Percentiles rank a stretch among this genome's conserved stretches.
phyloP scores from a whole-genome alignment of 2,888 invertebrate genomes.

The Halocaridina rubra region DNA sequence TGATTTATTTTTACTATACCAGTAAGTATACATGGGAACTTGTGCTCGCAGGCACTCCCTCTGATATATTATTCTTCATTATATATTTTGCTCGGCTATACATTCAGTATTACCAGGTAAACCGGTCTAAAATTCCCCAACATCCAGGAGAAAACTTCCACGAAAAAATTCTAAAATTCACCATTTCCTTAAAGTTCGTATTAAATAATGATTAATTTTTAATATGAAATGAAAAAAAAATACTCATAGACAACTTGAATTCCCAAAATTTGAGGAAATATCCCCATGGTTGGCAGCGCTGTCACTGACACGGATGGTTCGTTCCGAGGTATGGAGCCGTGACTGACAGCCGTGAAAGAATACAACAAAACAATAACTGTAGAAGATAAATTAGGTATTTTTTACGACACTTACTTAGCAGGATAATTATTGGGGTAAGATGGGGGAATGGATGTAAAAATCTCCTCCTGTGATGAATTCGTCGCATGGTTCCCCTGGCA shows the following conservation, averaged over 20 bases:
- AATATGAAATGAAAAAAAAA: no score
- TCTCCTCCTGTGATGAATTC: conserved; percentile 41
- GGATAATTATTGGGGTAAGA: conserved; percentile 62
- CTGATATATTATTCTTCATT: neutral
- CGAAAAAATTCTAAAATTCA: neutral
- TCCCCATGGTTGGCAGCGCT: no score
- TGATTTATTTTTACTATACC: neutral
- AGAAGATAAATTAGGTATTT: no score
- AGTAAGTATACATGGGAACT: neutral
- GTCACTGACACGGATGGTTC: no score
- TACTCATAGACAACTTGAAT: no score
- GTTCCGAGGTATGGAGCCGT: no score
- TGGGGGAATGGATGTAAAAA: conserved; percentile 61
- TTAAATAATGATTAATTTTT: no score
- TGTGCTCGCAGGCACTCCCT: neutral
- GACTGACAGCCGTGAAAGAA: no score
- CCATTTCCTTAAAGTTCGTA: no score
- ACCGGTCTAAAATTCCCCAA: neutral
- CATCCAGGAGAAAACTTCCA: neutral
- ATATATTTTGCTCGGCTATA: neutral
- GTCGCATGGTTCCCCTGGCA: conserved; percentile 17
- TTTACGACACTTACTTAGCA: conserved; percentile 49
- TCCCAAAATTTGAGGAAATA: no score
- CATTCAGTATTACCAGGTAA: neutral
- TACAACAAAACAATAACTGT: no score